A percentile compares a stretch with the other conserved stretches of the same genome.
phyloP scores from a whole-genome alignment of 2,113 vertebrate genomes.

The Sciurus niger region DNA sequence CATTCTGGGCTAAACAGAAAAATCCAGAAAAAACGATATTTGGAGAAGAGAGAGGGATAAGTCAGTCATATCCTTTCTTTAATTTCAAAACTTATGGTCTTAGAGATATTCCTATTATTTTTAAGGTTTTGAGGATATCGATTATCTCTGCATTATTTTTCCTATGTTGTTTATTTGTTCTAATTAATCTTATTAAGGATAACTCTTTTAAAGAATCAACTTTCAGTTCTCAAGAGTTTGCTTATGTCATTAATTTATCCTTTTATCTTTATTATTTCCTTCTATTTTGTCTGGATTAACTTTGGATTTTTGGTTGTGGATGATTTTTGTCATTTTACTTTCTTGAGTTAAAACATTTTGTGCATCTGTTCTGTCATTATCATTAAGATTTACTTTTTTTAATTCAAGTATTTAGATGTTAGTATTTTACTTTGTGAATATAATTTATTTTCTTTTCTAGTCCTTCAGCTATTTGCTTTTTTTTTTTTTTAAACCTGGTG shows the following conservation, averaged over 20 bases:
- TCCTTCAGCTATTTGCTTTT: not conserved
- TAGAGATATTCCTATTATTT: not conserved
- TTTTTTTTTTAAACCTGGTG: not conserved
- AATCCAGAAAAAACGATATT: not conserved
- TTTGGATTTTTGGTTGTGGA: not conserved
- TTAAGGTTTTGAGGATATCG: not conserved
- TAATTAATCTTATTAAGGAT: not conserved
- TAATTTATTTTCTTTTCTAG: not conserved
- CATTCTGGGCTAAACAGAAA: not conserved
- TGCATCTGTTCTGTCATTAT: not conserved
- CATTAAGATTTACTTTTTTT: not conserved
- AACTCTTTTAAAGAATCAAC: not conserved
- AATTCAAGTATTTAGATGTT: not conserved
- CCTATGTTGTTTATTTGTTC: not conserved
- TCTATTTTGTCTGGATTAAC: conserved; percentile 16
- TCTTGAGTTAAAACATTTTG: not conserved
- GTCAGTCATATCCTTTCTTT: not conserved
- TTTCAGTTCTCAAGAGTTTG: not conserved
- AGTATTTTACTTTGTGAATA: not conserved
- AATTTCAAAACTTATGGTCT: not conserved
- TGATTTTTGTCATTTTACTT: not conserved
- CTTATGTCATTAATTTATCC: not conserved
- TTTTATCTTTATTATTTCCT: not conserved
- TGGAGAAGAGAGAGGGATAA: not conserved
- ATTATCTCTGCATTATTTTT: not conserved